Evolutionary conservation across 2,888 invertebrate species (phyloP), one percentile per base, ranked within the genome.

Genomic region (Caenorhabditis panamensis): DNA sequence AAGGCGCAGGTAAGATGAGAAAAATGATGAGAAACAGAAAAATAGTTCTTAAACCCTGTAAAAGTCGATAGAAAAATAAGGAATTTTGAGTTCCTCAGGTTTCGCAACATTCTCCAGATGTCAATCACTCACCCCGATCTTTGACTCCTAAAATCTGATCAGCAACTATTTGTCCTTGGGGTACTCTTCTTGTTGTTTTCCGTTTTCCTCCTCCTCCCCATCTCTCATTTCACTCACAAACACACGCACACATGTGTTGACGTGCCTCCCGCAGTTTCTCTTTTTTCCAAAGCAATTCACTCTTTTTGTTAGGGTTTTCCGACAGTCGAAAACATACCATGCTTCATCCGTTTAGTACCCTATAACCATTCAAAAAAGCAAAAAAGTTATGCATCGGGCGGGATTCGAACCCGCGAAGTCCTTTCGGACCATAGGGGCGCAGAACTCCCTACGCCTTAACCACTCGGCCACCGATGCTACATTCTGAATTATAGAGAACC

Each of bases 1-100:
- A 96, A 95, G 87, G 97, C 96, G 5, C 96, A 97, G 92, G 94
- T 94, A 97, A 97, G 93, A 95, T 9, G 24, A 18, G 24, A 49
- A 47, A 49, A 18, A 8, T 49, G 22, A 64, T 51, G 18, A 20
- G 36, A 36, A 67, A 3, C 4, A 8, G n/a, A 26, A 20, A 26
- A 58, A 37, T 37, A 58, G 36, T 11, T 58, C 41, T 31, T 31
- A 36, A 36, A 11, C 36, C 11, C 11, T 36, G 36, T 11, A 11
- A 36, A 11, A 36, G 36, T 36, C 11, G 6, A 36, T 11, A 11
- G 11, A 36, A 11, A 36, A 36, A 36, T 36, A 8, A 36, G 36
- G 36, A 36, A 8, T 36, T 36, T 36, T 36, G 36, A 36, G 11
- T 36, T n/a, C n/a, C n/a, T 41, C 9, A 20, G 20, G 11, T 49